Base-by-base conservation (phyloP, 1,140 invertebrate genomes). In the Tenebrio molitor region DNA sequence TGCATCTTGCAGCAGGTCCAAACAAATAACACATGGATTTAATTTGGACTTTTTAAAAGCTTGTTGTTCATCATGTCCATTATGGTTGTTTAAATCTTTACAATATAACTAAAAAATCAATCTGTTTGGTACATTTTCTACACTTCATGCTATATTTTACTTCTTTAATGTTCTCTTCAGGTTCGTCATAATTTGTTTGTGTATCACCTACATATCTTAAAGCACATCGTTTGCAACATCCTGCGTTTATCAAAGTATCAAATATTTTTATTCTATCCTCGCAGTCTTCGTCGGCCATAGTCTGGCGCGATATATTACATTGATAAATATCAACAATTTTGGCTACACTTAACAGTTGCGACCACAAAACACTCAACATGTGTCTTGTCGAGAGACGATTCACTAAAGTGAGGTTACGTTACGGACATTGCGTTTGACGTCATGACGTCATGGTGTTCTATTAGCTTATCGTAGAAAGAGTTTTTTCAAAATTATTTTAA, bases 1-100 rank as follows among this genome's bases (percentile, higher is more conserved):
- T 4, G 83, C 75, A 69, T 86, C 76, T 69, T 91, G 86, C 16
- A 92, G 85, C n/a, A 92, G 81, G 34, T 89, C 90, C 33, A 92
- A 76, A 80, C 91, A 92, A 5, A 84, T 83, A 0, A 86, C 75
- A 76, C 91, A 92, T 2, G 84, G 72, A 73, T 83, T 81, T 1
- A 15, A 74, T 29, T 33, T 86, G 84, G n/a, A 76, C 19, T 76
- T 67, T 71, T 74, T 74, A 65, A 15, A 72, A 72, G 15, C 23
- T 1, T 2, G 2, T 25, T 16, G 2, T 25, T 16, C 23, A 42
- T 41, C 25, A 34, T 17, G 14, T 34, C 41, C 66, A 50, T 73
- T 68, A 71, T 39, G 66, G 12, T n/a, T 12, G 2, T 12, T 12
- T 10, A 33, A 33, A 33, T 33, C 29, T 10, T 33, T 33, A 5